phyloP scores from a whole-genome alignment of 2,888 invertebrate species.

The Sympetrum striolatum region DNA sequence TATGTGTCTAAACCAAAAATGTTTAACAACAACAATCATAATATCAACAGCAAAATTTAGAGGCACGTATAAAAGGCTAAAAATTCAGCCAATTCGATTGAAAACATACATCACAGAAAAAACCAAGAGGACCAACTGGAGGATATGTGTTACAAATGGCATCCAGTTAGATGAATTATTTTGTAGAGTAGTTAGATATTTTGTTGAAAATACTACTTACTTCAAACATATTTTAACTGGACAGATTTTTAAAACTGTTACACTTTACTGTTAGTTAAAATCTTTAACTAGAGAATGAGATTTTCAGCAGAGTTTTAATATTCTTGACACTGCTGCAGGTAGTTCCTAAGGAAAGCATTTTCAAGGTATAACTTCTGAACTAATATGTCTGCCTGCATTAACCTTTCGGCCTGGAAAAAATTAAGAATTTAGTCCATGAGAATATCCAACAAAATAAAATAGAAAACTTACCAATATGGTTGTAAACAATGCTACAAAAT shows the following conservation, averaged over 20 bases:
- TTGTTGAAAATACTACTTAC: neutral
- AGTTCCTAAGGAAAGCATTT: slow-evolving; percentile 72
- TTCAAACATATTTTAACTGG: neutral
- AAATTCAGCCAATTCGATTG: neutral
- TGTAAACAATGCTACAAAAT: neutral
- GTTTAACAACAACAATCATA: slow-evolving; percentile 10
- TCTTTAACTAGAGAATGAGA: neutral
- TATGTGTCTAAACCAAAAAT: neutral
- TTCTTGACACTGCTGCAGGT: slow-evolving; percentile 17
- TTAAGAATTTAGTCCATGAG: neutral
- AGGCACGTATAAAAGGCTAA: neutral
- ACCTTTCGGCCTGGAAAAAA: slow-evolving; percentile 66
- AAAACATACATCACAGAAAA: neutral
- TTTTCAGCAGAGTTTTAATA: neutral
- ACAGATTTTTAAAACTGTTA: neutral
- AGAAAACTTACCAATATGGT: neutral
- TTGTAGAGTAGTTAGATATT: neutral
- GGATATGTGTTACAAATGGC: neutral
- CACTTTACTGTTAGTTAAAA: neutral
- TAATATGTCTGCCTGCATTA: slow-evolving; percentile 76
- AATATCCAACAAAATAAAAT: neutral
- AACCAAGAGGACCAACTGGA: neutral
- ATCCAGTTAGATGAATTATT: neutral
- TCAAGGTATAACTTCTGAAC: slow-evolving; percentile 85
- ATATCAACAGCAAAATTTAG: slow-evolving; percentile 21